A percentile compares a stretch with the other conserved stretches of the same genome.
phyloP scores from a whole-genome alignment of 2,113 vertebrate genomes.

The Sinocyclocheilus rhinocerous region DNA sequence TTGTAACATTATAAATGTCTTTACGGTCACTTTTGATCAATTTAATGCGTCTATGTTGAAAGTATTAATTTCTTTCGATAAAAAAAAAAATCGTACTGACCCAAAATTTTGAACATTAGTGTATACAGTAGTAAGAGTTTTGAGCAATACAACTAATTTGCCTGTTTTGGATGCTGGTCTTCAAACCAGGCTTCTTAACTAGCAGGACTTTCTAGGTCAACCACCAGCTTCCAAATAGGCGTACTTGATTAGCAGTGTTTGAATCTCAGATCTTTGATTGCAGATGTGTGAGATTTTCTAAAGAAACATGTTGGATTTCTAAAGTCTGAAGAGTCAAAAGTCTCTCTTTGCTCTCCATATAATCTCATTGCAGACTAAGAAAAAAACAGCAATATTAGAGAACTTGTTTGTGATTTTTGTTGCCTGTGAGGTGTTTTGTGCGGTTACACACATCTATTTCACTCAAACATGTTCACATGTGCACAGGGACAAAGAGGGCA shows the following conservation, averaged over 20 bases:
- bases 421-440: neutral
- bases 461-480: constrained; percentile 1
- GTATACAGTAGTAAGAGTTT: too few relatives aligned
- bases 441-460: neutral
- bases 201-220: neutral
- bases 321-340: neutral
- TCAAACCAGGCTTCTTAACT: neutral
- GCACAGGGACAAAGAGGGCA: constrained; percentile 14
- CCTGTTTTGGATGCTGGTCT: neutral
- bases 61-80: neutral
- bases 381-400: neutral
- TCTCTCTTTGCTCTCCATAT: neutral
- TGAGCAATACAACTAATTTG: neutral
- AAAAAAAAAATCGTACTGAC: too few relatives aligned
- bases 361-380: neutral
- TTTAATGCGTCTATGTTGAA: neutral
- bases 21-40: neutral
- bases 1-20: neutral
- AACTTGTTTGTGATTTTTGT: neutral
- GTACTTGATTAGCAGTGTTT: neutral
- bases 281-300: neutral
- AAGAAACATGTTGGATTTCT: neutral
- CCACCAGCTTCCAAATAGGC: neutral
- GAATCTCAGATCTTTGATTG: neutral
- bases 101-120: too few relatives aligned